Conservation (phyloP, 2,888 invertebrate species). For the Agonopterix arenella region DNA sequence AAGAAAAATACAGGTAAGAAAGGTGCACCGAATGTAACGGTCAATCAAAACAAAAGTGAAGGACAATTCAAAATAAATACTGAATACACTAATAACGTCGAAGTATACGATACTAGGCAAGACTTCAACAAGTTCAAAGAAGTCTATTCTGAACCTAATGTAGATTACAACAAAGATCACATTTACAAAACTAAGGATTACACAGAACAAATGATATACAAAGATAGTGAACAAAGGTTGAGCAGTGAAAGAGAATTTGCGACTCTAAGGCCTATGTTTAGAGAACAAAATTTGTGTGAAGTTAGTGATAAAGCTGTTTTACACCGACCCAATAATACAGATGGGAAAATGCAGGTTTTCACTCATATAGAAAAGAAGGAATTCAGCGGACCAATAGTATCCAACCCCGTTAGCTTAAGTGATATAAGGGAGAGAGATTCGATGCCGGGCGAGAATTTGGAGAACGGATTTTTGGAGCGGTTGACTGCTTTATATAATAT, state of each 20-base stretch:
- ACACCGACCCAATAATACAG: constrained; percentile 36
- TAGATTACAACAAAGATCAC: constrained; percentile 18
- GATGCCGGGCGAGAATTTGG: constrained; percentile 40
- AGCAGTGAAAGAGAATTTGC: constrained; percentile 36
- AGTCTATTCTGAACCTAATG: constrained; percentile 24
- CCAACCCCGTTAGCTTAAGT: constrained; percentile 24
- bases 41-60: constrained; percentile 27
- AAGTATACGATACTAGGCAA: constrained; percentile 34
- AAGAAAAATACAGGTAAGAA: constrained; percentile 30
- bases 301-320: constrained; percentile 23
- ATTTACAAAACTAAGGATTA: constrained; percentile 16
- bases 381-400: constrained; percentile 21
- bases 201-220: constrained; percentile 23
- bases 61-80: constrained; percentile 28
- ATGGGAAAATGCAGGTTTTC: constrained; percentile 56
- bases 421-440: constrained; percentile 41
- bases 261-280: constrained; percentile 34
- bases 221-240: constrained; percentile 21
- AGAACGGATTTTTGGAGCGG: constrained; percentile 51
- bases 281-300: constrained; percentile 17
- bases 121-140: constrained; percentile 44
- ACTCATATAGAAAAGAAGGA: constrained; percentile 53
- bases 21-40: constrained; percentile 52
- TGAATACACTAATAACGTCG: constrained; percentile 30
- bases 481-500: constrained; percentile 59